Conservation (phyloP, 2,797 vertebrate species). For the Argya squamiceps region DNA sequence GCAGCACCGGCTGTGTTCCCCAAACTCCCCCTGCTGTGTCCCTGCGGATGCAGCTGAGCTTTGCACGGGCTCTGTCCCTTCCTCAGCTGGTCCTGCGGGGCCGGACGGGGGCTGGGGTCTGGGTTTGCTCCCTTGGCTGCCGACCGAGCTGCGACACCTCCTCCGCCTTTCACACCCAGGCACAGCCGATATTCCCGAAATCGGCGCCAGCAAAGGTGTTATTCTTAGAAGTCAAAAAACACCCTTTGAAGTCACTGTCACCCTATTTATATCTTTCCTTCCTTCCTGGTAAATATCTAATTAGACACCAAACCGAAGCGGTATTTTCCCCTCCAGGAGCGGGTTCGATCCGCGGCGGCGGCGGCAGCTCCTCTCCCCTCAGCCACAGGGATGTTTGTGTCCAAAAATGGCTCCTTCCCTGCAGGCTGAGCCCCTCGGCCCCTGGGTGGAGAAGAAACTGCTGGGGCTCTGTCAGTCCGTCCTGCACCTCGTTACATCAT, state of each 20-base stretch:
- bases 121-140: background rate
- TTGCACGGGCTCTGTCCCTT: background rate
- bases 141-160: background rate
- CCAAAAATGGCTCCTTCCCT: background rate
- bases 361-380: background rate
- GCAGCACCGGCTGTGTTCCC: rapidly evolving
- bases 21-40: background rate
- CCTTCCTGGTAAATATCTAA: constrained; percentile 52
- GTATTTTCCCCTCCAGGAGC: background rate
- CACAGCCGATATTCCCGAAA: background rate
- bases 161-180: background rate
- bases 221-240: constrained; percentile 53
- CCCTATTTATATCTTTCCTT: constrained; percentile 36
- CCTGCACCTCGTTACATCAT: background rate
- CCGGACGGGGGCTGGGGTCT: rapidly evolving
- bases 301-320: background rate
- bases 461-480: background rate
- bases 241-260: constrained; percentile 48
- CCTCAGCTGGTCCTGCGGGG: background rate
- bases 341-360: background rate
- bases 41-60: background rate
- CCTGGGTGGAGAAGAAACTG: background rate
- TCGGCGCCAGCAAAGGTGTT: background rate
- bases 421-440: background rate
- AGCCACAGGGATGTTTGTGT: background rate